phyloP scores from a whole-genome alignment of 2,888 invertebrate species.

The Acanthococcus lagerstroemiae region DNA sequence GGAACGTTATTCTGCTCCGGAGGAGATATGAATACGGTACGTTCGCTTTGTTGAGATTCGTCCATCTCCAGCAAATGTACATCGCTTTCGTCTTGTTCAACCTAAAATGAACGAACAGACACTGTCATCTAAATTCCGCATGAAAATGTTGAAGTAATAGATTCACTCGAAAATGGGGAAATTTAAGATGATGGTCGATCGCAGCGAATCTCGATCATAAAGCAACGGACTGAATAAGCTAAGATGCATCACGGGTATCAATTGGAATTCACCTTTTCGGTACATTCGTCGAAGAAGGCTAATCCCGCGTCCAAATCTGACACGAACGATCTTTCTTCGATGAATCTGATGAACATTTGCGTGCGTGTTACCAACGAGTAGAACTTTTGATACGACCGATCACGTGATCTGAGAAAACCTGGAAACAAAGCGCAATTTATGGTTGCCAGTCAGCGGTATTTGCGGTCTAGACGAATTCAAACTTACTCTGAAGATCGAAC shows the following conservation, averaged over 20 bases:
- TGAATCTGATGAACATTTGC: constrained; percentile 96
- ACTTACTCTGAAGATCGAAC: constrained; percentile 70
- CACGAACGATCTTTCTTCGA: constrained; percentile 96
- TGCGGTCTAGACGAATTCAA: neutral
- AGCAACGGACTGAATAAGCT: no score
- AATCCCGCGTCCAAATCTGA: constrained; percentile 95
- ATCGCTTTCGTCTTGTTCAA: constrained; percentile 46
- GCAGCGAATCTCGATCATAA: no score
- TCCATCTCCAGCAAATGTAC: constrained; percentile 71
- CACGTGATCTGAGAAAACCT: constrained; percentile 74
- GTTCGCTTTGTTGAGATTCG: constrained; percentile 66
- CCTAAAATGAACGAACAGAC: constrained; percentile 35
- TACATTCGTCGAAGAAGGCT: constrained; percentile 95
- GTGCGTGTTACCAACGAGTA: constrained; percentile 81
- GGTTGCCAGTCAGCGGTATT: no score
- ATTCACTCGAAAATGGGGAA: neutral
- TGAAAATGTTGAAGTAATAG: neutral
- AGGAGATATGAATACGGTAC: constrained; percentile 89
- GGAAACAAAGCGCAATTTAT: constrained; percentile 31
- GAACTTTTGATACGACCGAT: constrained; percentile 81
- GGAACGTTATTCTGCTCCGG: constrained; percentile 57
- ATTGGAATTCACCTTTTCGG: constrained; percentile 63
- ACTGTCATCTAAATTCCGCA: neutral
- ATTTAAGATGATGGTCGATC: no score
- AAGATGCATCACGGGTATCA: no score